A percentile compares a stretch with the other conserved stretches of the same genome.
phyloP scores from a whole-genome alignment of 2,113 vertebrate genomes.

The Erpornis zantholeuca region DNA sequence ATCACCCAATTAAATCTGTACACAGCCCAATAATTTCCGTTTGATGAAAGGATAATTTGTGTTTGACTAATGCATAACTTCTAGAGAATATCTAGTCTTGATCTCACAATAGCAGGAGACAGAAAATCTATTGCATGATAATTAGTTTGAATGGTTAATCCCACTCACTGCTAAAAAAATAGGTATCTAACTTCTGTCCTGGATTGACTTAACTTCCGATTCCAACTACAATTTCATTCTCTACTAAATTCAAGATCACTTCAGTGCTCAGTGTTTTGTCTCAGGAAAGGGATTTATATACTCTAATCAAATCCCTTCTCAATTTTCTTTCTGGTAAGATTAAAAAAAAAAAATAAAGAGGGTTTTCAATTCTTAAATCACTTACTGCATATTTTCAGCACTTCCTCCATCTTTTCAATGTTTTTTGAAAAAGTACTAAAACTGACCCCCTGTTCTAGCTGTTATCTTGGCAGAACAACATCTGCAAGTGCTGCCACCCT shows the following conservation, averaged over 20 bases:
- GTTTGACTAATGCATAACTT: slow-evolving; percentile 16
- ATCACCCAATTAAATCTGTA: slow-evolving; percentile 30
- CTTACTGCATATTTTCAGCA: not conserved
- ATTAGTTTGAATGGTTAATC: slow-evolving; percentile 8
- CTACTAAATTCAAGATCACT: not conserved
- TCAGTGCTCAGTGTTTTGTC: not conserved
- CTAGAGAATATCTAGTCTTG: slow-evolving; percentile 14
- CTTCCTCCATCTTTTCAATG: not conserved
- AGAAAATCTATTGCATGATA: not conserved
- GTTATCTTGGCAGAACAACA: not conserved
- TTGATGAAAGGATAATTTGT: slow-evolving; percentile 49
- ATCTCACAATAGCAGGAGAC: slow-evolving; percentile 25
- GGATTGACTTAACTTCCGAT: not conserved
- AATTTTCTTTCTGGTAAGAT: not conserved
- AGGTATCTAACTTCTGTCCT: not conserved
- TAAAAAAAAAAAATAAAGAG: not conserved
- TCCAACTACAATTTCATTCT: not conserved
- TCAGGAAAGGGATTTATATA: not conserved
- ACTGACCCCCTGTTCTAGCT: not conserved
- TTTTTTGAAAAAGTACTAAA: not conserved
- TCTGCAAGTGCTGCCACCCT: not conserved
- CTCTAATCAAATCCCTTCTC: not conserved
- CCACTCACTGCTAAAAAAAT: not conserved
- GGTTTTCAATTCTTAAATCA: not conserved
- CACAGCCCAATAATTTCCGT: not conserved